These are phyloP conservation scores for Batillaria attramentaria DNA, from an alignment of 1,140 invertebrate genomes.

Conservation along the genomic window DNA sequence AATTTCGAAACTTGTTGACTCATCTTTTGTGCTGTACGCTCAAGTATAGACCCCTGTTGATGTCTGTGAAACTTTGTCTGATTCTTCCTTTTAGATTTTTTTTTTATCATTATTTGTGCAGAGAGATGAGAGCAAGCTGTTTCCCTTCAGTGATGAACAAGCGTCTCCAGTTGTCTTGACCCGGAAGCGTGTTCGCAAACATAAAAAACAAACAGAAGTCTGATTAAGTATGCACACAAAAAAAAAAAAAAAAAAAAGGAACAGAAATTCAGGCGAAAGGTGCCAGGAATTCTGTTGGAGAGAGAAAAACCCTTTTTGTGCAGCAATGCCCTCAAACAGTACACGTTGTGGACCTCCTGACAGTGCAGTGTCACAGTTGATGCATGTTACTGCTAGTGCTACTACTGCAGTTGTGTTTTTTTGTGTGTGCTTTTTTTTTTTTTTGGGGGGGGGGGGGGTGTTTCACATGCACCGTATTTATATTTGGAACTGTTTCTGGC, in stretches of 20 bases:
- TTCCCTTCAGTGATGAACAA: constrained; percentile 18
- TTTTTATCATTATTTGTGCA: neutral
- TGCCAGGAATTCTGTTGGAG: neutral
- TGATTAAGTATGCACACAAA: neutral
- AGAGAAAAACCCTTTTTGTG: neutral
- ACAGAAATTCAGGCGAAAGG: neutral
- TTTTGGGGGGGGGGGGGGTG: too few relatives aligned
- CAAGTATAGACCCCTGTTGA: too few relatives aligned
- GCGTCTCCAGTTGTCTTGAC: constrained; percentile 12
- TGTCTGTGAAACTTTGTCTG: neutral
- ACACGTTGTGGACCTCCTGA: too few relatives aligned
- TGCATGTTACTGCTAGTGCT: too few relatives aligned
- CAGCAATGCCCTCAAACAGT: too few relatives aligned
- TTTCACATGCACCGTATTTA: too few relatives aligned
- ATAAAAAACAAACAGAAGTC: neutral
- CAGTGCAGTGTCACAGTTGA: too few relatives aligned
- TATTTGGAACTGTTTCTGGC: too few relatives aligned
- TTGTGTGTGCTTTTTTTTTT: too few relatives aligned
- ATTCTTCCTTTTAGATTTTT: neutral
- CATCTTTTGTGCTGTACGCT: too few relatives aligned
- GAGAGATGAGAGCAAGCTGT: neutral
- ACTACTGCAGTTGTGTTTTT: too few relatives aligned
- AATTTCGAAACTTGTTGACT: too few relatives aligned
- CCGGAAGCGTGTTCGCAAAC: neutral
- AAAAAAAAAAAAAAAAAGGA: neutral